Evolutionary conservation across 1,140 invertebrate genomes (phyloP), one percentile per base, ranked within the genome.

Genomic region (Calliopsis andreniformis): DNA sequence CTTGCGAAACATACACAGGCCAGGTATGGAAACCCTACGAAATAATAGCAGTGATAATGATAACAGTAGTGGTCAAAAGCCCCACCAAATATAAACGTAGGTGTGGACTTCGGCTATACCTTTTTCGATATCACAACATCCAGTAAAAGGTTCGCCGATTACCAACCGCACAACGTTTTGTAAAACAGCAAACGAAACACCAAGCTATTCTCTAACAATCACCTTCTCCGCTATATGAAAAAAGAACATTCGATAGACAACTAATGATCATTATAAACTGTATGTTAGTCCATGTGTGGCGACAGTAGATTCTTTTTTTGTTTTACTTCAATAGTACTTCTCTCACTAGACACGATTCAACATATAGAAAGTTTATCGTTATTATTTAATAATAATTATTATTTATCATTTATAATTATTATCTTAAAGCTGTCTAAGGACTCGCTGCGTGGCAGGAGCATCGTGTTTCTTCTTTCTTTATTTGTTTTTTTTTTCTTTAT

Each of bases 351-450:
- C 90, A 90, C 89, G 87, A 91, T 90, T 90, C 90, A 91, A 91
- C 90, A 91, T 91, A 91, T 90, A 91, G 89, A 91, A 91, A 91
- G 89, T 90, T 90, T 87, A 90, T 91, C 87, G 86, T 89, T 89
- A 89, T 89, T 89, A 90, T 89, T 89, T 86, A 89, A 87, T 90
- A 89, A 88, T 89, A 89, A 88, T 89, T 89, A 89, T 88, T 85
- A 87, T 87, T 90, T 87, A 89, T 86, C 64, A 87, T 86, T 89
- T 87, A 88, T 91, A 86, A 88, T 90, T 90, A 89, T 89, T 90
- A 88, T 91, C 89, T 91, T 91, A 90, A 91, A 91, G 90, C 89
- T 91, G 88, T 90, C 89, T 91, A 90, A 90, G 82, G 84, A 87
- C 90, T 91, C 89, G 78, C 90, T 91, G 90, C 88, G 86, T 89